phyloP scores from a whole-genome alignment of 2,113 vertebrate genomes.

The Oreochromis niloticus region DNA sequence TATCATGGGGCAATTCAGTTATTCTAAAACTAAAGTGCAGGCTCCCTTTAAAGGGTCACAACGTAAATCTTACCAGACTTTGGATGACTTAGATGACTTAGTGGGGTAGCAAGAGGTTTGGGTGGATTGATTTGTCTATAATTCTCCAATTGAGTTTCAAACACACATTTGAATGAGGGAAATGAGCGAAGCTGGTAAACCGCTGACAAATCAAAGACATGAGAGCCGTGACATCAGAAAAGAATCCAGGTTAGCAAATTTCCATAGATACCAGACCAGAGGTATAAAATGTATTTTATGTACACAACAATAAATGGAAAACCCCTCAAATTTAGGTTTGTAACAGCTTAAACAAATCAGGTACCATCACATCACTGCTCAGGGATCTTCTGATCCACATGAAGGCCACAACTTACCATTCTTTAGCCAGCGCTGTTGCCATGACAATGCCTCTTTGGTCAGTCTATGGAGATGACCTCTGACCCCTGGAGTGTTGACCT shows the following conservation, averaged over 20 bases:
- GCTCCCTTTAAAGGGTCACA: background rate
- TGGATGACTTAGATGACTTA: background rate
- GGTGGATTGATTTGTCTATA: background rate
- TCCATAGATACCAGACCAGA: background rate
- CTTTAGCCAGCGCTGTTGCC: slow-evolving; percentile 24
- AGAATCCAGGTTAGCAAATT: background rate
- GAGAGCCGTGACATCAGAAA: background rate
- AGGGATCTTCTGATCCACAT: background rate
- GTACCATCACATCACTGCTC: background rate
- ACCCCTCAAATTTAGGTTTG: background rate
- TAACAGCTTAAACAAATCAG: background rate
- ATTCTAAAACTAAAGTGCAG: background rate
- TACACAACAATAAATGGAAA: background rate
- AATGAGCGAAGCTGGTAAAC: background rate
- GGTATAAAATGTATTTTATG: background rate
- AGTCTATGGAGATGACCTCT: slow-evolving; percentile 45
- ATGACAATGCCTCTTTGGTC: slow-evolving; percentile 43
- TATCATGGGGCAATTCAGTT: background rate
- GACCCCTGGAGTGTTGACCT: slow-evolving; percentile 58
- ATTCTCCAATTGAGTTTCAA: background rate
- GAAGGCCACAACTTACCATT: background rate
- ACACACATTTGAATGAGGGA: background rate
- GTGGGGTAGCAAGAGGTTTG: background rate
- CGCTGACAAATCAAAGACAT: background rate
- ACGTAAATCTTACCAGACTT: background rate